Evolutionary conservation across 2,797 vertebrate species (phyloP).

Genomic region (Furcifer pardalis): DNA sequence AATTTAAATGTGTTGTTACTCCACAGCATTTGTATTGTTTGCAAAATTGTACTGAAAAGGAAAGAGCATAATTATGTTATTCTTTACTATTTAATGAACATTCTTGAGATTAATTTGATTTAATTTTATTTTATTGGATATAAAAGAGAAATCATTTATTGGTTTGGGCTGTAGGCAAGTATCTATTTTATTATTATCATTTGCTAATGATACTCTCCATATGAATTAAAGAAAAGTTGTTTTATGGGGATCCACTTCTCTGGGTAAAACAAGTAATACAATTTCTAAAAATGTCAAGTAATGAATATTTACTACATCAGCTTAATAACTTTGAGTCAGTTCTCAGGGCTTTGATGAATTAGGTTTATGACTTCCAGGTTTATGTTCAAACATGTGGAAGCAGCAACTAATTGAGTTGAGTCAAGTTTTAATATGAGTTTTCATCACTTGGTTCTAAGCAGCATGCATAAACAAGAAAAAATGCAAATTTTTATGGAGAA

Average conservation of each 20-base stretch:
- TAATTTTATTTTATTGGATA: constrained; percentile 37
- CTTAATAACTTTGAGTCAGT: background rate
- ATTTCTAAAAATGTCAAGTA: constrained; percentile 29
- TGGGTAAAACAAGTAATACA: background rate
- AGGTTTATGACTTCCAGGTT: constrained; percentile 23
- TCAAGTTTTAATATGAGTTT: constrained; percentile 27
- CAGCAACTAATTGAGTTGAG: constrained; percentile 29
- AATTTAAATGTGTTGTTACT: background rate
- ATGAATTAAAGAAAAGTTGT: constrained; percentile 5
- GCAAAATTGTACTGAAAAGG: constrained; percentile 26
- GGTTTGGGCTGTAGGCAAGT: constrained; percentile 28
- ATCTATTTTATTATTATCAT: background rate
- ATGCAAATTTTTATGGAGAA: background rate
- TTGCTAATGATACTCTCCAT: background rate
- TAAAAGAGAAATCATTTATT: constrained; percentile 6
- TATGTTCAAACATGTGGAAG: constrained; percentile 23
- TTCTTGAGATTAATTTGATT: constrained; percentile 30
- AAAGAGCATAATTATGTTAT: constrained; percentile 13
- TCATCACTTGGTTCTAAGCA: background rate
- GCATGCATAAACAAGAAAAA: constrained; percentile 18
- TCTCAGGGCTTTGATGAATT: background rate
- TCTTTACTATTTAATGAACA: constrained; percentile 25
- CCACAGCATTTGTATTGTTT: background rate
- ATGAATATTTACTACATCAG: background rate
- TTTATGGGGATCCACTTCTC: background rate